phyloP scores from a whole-genome alignment of 1,140 invertebrate species.

The Panagrolaimus sp. region DNA sequence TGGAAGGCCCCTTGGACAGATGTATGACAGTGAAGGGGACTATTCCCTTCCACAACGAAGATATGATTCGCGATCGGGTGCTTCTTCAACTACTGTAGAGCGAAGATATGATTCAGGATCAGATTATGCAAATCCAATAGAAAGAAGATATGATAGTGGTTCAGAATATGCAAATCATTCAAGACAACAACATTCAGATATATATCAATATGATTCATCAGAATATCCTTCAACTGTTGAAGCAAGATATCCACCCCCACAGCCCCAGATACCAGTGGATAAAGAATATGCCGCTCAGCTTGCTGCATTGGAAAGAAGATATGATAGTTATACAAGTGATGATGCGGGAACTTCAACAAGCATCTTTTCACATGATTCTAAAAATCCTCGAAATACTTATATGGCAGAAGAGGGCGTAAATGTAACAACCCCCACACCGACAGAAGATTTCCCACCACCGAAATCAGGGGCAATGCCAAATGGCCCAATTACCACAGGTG shows the following conservation, averaged over 20 bases:
- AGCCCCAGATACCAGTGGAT: not conserved
- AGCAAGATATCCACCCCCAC: not conserved
- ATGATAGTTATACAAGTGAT: conserved; percentile 3
- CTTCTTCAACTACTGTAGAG: too few relatives aligned
- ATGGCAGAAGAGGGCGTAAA: not conserved
- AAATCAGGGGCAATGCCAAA: not conserved
- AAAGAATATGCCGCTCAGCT: not conserved
- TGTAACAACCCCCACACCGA: not conserved
- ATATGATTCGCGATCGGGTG: too few relatives aligned
- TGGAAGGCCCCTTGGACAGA: not conserved
- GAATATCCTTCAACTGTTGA: conserved; percentile 10
- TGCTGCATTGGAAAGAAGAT: not conserved
- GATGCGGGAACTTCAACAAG: conserved; percentile 23
- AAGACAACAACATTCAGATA: not conserved
- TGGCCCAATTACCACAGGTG: not conserved
- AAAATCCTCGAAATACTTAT: not conserved
- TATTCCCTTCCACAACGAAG: not conserved
- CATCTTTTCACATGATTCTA: conserved; percentile 24
- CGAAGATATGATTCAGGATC: too few relatives aligned
- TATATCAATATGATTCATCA: not conserved
- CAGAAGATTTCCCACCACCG: conserved; percentile 1
- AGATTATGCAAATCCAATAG: too few relatives aligned
- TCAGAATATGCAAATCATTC: not conserved
- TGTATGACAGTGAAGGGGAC: not conserved
- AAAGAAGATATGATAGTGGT: too few relatives aligned